Base-by-base conservation (phyloP, 2,113 vertebrate species). In the Sinosuthora webbiana region DNA sequence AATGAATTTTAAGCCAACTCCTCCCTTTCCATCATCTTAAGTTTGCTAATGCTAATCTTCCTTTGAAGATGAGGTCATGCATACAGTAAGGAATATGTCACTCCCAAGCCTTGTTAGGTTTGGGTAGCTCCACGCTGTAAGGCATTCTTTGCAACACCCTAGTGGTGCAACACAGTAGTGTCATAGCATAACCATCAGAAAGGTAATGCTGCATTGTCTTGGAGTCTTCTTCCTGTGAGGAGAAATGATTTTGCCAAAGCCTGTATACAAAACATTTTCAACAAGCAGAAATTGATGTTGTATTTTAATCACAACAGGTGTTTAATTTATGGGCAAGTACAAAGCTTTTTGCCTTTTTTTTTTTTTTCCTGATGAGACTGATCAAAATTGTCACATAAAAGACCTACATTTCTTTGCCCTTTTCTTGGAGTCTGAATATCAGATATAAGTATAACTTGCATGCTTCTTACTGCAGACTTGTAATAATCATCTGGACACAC, bases 31-130 rank as follows among this genome's bases (percentile, higher is more conserved):
- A 59, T 45, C 28, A 53, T 27, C 30, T 53, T 25, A n/a, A 76
- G 9, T 73, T 69, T 65, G 37, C 53, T 91, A 68, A 91, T 2
- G 2, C 67, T 45, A 57, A 55, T 67, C 55, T 84, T 78, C 27
- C 44, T 81, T 93, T 85, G 56, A 84, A 52, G n/a, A 87, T 92
- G 82, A 79, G 13, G 15, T 89, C 65, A 82, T 60, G n/a, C 3
- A 0, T 55, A 44, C 31, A 60, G n/a, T 57, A 69, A 85, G 6
- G 4, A 87, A 41, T 30, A 31, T 8, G 23, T 39, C 1, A 0
- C 65, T 94, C 44, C 78, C 65, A 56, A 76, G 24, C 22, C 25
- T 80, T 53, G 45, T 76, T 44, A 82, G 11, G 45, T 83, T 71
- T 88, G 75, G 28, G 41, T 55, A 92, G 41, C 57, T 91, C 64